Base-by-base conservation (phyloP, 2,888 invertebrate genomes). In the Caenorhabditis afra region DNA sequence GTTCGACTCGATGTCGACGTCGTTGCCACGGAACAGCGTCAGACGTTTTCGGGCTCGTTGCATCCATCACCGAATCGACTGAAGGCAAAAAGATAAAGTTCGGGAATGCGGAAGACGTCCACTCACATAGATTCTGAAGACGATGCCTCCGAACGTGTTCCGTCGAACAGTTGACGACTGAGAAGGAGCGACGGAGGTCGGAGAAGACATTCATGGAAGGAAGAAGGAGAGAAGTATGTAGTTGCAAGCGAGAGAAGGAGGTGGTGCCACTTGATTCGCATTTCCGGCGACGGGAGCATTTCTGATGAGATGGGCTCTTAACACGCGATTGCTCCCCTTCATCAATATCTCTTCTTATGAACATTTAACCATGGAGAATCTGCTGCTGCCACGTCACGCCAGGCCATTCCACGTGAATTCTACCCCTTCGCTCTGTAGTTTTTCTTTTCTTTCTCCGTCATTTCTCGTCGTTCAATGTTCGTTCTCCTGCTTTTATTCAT, bases 11-110 rank as follows among this genome's bases (percentile, higher is more conserved):
- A 73, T 58, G 39, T 79, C 79, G 12, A 79, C 71, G 39, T 79
- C 79, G 10, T 35, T 61, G n/a, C 44, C 37, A 45, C 65, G 64
- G 39, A 75, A 68, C 7, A 70, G 5, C 10, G 8, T 8, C 0
- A 79, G 20, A 7, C 68, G 50, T 37, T 75, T 59, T 41, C 74
- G 53, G 23, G 79, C 74, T 10, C 66, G 23, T 52, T 61, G 49
- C 12, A 74, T 49, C 79, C 79, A 79, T 58, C 66, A 70, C 29
- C 55, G 44, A n/a, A 79, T 29, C 8, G 59, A 50, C 79, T 79
- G 47, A 44, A 58, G n/a, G n/a, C n/a, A n/a, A 29, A 29, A 29
- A 29, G 29, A 29, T 3, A 29, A 29, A n/a, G n/a, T n/a, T 29
- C 29, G 16, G 22, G 18, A 7, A 44, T 44, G 41, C 29, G 7